Evolutionary conservation across 2,113 vertebrate genomes (phyloP), one percentile per base, ranked within the genome.

Genomic region (Thinocorus orbignyianus): DNA sequence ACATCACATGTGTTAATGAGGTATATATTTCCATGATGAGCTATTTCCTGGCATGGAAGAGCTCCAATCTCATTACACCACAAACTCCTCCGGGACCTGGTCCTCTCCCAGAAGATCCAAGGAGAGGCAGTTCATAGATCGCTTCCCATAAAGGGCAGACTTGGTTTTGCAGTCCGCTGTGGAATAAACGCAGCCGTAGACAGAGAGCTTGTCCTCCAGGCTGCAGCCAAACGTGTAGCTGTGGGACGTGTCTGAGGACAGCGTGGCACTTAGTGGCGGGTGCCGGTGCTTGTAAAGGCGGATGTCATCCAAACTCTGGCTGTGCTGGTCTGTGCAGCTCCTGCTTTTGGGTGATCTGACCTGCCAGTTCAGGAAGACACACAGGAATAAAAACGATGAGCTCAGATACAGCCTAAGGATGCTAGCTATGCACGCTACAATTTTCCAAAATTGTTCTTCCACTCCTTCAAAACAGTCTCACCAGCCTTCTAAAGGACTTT

Each of bases 111-210:
- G 96, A 78, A 98, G 97, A 97, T 98, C 97, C 92, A 99, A 93
- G 46, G 98, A 98, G 86, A 98, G 97, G 95, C 98, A 98, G 97
- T 98, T 98, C 87, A 95, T 96, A 60, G 99, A 98, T 94, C 98
- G 96, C 57, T 98, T 98, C 69, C 98, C 98, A 7, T 97, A 98
- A 92, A 98, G 98, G 46, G 97, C 98, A 61, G 98, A 97, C 92
- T 98, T 98, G 84, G 96, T 97, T 90, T 98, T 97, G 94, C 96
- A 98, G 87, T 98, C 97, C 0, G 97, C 93, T 28, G 96, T 97
- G 77, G 97, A 97, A 48, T 98, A 98, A 65, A 96, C 96, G 1
- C 94, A 95, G 92, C 98, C 98, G 2, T 93, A 95, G 57, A 97
- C 74, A 82, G 97, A 88, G 70, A 98, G 96, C 48, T 98, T 98